Evolutionary conservation across 2,888 invertebrate species (phyloP), one percentile per base, ranked within the genome.

Genomic region (Thelaira solivaga): DNA sequence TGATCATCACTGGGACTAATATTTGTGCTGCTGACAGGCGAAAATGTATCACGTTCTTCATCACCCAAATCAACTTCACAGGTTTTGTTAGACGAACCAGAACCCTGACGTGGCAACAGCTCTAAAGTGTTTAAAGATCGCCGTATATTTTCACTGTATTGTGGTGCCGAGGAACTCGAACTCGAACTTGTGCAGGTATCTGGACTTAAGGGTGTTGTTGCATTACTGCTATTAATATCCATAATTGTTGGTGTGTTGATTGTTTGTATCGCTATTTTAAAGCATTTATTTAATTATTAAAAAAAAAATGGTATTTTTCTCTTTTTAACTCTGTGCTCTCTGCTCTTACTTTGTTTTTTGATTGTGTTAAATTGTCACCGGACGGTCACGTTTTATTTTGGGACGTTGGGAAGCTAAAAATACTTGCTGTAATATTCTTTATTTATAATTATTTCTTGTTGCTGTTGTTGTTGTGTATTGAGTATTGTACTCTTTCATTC

Each of bases 11-110:
- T 53, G 10, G 74, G 85, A 81, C 85, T 88, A 69, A 84, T 84
- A 45, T 81, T 82, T n/a, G 76, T 81, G 29, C 82, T 84, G 76
- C 83, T 86, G 1, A 88, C 80, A 1, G 89, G 89, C n/a, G 89
- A 89, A 78, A 87, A 88, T 2, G 86, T 88, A 67, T 89, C 89
- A n/a, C 88, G 86, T 78, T 89, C 88, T 81, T 86, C 88, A 79
- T 88, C 89, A 11, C 86, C 86, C 69, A 86, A 81, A 82, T 89
- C 87, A 24, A 86, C 82, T 80, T 89, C 89, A 77, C 89, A 88
- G 20, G 86, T 87, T 72, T 88, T 89, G 7, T 84, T 84, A 8
- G 86, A 85, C 4, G 86, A 86, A 0, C 81, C 80, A 43, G 84
- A 83, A 55, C 83, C 77, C 41, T 83, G 83, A 2, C 83, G 83